Percentiles rank a stretch among this genome's conserved stretches.
Conservation (phyloP, 2,797 vertebrate species). For the Mus minutoides region DNA sequence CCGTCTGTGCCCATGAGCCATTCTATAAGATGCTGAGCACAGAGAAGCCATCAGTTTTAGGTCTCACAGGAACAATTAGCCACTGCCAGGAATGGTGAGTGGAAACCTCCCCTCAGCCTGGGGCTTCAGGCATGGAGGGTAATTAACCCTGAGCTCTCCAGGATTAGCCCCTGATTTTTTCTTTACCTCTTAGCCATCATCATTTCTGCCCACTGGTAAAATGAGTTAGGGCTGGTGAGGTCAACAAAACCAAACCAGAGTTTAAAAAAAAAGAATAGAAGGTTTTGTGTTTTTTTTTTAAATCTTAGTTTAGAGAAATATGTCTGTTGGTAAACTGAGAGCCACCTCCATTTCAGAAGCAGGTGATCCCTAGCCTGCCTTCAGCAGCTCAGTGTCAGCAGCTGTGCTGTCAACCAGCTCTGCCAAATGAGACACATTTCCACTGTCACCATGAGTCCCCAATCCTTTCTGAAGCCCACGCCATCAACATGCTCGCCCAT, state of each 20-base stretch:
- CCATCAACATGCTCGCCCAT: neutral
- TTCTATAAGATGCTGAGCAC: neutral
- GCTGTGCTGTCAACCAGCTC: neutral
- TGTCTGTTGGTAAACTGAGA: neutral
- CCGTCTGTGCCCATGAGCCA: too few relatives aligned
- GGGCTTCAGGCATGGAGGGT: neutral
- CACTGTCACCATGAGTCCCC: neutral
- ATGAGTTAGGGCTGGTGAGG: neutral
- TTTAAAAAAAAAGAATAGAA: neutral
- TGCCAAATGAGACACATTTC: neutral
- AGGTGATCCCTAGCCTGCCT: neutral
- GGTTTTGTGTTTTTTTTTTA: neutral
- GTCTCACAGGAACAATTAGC: neutral
- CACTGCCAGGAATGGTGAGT: neutral
- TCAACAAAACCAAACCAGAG: slow-evolving; percentile 5
- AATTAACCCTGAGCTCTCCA: neutral
- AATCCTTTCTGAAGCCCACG: neutral
- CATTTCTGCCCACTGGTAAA: neutral
- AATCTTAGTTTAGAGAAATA: neutral
- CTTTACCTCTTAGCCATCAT: neutral
- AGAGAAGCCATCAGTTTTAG: neutral
- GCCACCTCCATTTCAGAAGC: neutral
- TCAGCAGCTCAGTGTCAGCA: neutral
- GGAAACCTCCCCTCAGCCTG: neutral
- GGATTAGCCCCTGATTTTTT: neutral